These are phyloP conservation scores for Drosophila nannoptera DNA, from an alignment of 1,140 invertebrate genomes.

Conservation along the genomic window DNA sequence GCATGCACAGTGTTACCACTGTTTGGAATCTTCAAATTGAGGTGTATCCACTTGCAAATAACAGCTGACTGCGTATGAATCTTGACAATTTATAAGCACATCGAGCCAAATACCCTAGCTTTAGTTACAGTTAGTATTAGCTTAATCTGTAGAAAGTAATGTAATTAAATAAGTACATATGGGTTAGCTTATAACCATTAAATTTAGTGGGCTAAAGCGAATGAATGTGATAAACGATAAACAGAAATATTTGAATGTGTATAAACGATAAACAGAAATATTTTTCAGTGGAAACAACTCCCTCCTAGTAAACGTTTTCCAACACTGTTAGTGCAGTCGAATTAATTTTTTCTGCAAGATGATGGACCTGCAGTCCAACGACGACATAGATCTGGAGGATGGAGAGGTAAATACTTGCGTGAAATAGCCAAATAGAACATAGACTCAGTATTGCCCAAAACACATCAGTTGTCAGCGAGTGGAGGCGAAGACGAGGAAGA, in stretches of 20 bases:
- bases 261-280: background rate
- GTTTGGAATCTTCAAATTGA: background rate
- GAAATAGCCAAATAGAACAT: background rate
- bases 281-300: slow-evolving; percentile 30
- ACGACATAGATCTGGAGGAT: slow-evolving; percentile 76
- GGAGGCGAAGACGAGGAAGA: slow-evolving; percentile 69
- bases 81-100: too few species aligned
- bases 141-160: too few species aligned
- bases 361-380: slow-evolving; percentile 67
- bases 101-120: too few species aligned
- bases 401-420: slow-evolving; percentile 72
- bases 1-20: slow-evolving; percentile 30
- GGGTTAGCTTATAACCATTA: too few species aligned
- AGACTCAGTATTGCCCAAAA: slow-evolving; percentile 9
- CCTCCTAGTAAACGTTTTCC: slow-evolving; percentile 27
- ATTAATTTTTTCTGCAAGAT: slow-evolving; percentile 61
- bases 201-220: too few species aligned
- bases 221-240: too few species aligned
- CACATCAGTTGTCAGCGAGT: slow-evolving; percentile 59
- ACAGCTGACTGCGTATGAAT: slow-evolving; percentile 10
- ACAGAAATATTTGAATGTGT: too few species aligned
- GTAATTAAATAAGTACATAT: too few species aligned
- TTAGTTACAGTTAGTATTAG: too few species aligned
- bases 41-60: slow-evolving; percentile 2
- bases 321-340: slow-evolving; percentile 42